These are phyloP conservation scores for Pterois miles DNA, from an alignment of 2,797 vertebrate species.

Conservation along the genomic window DNA sequence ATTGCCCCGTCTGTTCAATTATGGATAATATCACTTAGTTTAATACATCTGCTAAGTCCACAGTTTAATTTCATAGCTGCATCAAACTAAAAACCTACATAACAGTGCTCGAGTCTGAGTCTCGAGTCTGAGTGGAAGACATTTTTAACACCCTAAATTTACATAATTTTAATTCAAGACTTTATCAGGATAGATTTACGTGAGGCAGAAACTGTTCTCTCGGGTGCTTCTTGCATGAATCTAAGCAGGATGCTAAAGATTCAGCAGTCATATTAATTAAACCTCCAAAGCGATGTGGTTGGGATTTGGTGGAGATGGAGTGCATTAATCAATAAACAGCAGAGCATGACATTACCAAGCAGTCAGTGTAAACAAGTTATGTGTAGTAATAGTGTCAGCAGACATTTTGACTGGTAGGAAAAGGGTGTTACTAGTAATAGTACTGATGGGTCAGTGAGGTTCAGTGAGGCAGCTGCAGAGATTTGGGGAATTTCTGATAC, in stretches of 20 bases:
- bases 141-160: neutral
- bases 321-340: neutral
- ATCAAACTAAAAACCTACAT: neutral
- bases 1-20: neutral
- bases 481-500: no score
- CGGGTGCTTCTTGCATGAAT: neutral
- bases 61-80: neutral
- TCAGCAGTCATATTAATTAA: conserved; percentile 1
- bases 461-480: no score
- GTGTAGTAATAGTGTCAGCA: neutral
- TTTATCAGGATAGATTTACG: conserved; percentile 4
- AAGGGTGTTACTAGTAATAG: neutral
- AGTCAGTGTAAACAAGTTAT: neutral
- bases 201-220: conserved; percentile 1
- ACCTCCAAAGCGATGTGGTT: neutral
- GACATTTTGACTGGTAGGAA: neutral
- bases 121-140: neutral
- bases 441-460: no score
- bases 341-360: neutral
- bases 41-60: neutral
- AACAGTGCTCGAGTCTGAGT: neutral
- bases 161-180: conserved; percentile 1
- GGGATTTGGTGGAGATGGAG: neutral
- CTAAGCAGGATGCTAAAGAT: neutral
- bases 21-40: neutral